Evolutionary conservation across 2,888 invertebrate species (phyloP).

Genomic region (Arrhopalites spinosus): DNA sequence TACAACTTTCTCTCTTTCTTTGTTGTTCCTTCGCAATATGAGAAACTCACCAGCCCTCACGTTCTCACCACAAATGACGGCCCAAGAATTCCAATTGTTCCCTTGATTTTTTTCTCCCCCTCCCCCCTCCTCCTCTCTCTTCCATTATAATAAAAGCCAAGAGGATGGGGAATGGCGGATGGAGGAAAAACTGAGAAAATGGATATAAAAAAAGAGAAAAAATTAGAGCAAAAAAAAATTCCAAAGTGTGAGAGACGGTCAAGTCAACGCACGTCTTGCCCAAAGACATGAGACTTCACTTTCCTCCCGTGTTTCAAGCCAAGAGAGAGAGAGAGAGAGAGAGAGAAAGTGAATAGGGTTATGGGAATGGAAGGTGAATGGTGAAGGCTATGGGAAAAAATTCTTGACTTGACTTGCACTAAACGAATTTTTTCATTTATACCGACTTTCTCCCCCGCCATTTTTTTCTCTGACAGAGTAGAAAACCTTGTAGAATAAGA

Average conservation of each 20-base stretch:
- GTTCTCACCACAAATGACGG: too few species aligned
- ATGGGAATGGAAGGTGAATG: too few species aligned
- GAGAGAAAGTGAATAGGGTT: background rate
- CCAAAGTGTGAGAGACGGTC: too few species aligned
- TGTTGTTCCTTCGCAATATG: too few species aligned
- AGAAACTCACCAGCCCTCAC: too few species aligned
- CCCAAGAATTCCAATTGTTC: background rate
- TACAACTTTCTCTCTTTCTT: too few species aligned
- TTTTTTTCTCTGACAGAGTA: background rate
- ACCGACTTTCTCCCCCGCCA: background rate
- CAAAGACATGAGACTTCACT: conserved; percentile 1
- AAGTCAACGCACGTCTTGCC: too few species aligned
- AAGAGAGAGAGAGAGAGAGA: background rate
- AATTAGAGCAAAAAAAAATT: too few species aligned
- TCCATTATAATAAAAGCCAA: too few species aligned
- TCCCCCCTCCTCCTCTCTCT: background rate
- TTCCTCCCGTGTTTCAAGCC: background rate
- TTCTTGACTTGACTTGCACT: background rate
- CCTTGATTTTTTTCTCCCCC: background rate
- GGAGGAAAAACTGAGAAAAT: background rate
- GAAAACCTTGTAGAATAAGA: background rate
- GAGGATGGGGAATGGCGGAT: too few species aligned
- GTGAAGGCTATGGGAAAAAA: background rate
- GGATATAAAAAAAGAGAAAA: too few species aligned
- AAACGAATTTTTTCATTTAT: background rate